Conservation (phyloP, 2,888 invertebrate species). For the Chrysomela aeneicollis region DNA sequence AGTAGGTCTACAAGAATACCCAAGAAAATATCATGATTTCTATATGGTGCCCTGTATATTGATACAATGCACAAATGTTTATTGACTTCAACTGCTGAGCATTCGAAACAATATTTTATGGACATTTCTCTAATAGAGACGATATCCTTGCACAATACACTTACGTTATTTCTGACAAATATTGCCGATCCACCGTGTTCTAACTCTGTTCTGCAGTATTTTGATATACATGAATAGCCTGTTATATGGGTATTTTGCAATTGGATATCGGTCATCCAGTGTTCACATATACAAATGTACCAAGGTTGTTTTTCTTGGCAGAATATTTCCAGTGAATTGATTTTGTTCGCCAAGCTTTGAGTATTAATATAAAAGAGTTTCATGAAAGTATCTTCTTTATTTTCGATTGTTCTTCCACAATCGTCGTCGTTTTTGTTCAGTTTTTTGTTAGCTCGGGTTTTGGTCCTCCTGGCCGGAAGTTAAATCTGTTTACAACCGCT, state of each 20-base stretch:
- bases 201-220: background rate
- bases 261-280: conserved; percentile 11
- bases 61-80: background rate
- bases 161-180: conserved; percentile 3
- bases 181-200: conserved; percentile 9
- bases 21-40: background rate
- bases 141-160: conserved; percentile 1
- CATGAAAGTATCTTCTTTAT: no score
- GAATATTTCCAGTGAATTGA: conserved; percentile 11
- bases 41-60: conserved; percentile 7
- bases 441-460: no score
- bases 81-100: background rate
- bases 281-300: conserved; percentile 11
- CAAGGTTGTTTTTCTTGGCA: background rate
- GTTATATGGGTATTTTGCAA: conserved; percentile 1
- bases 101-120: conserved; percentile 6
- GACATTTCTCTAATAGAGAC: background rate
- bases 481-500: no score
- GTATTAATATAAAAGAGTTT: no score
- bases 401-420: no score
- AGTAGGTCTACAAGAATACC: background rate
- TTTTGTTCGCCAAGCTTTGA: conserved; percentile 14
- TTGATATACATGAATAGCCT: conserved; percentile 6
- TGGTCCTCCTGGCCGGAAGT: no score
- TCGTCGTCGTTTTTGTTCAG: no score